A percentile compares a stretch with the other conserved stretches of the same genome.
These are phyloP conservation scores for Alethe castanea DNA, from an alignment of 2,113 vertebrate species.

Conservation along the genomic window DNA sequence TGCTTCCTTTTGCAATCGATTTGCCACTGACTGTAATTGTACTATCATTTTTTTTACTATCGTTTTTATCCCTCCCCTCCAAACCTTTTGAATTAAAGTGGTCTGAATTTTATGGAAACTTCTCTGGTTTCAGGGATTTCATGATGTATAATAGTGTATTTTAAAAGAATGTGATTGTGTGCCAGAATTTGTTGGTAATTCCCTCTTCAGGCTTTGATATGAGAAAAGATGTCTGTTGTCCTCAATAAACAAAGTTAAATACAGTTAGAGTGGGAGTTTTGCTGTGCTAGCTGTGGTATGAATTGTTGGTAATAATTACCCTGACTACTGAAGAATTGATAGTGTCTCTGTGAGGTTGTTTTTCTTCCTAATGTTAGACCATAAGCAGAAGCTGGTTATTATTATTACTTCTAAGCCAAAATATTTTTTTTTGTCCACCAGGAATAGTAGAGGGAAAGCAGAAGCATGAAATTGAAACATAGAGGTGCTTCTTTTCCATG, in stretches of 20 bases:
- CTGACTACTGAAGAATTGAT: conserved; percentile 15
- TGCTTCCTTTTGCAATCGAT: background rate
- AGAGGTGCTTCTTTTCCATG: background rate
- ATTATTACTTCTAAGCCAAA: background rate
- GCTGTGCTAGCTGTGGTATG: conserved; percentile 15
- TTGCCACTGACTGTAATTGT: background rate
- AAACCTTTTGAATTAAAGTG: background rate
- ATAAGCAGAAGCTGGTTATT: conserved; percentile 12
- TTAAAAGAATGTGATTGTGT: background rate
- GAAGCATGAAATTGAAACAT: background rate
- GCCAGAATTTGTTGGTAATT: conserved; percentile 28
- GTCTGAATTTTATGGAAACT: conserved; percentile 2
- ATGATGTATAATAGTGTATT: background rate
- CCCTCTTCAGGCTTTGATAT: background rate
- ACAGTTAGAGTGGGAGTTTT: conserved; percentile 25
- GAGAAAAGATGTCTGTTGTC: background rate
- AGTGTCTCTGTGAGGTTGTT: background rate
- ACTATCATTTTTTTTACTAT: background rate
- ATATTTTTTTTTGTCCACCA: background rate
- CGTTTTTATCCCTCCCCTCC: fast-evolving
- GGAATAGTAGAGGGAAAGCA: background rate
- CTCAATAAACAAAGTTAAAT: conserved; percentile 40
- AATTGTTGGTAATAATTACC: conserved; percentile 29
- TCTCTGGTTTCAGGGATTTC: conserved; percentile 12
- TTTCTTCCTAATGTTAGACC: background rate